phyloP scores from a whole-genome alignment of 2,797 vertebrate genomes.

The Sebastes diaconus region DNA sequence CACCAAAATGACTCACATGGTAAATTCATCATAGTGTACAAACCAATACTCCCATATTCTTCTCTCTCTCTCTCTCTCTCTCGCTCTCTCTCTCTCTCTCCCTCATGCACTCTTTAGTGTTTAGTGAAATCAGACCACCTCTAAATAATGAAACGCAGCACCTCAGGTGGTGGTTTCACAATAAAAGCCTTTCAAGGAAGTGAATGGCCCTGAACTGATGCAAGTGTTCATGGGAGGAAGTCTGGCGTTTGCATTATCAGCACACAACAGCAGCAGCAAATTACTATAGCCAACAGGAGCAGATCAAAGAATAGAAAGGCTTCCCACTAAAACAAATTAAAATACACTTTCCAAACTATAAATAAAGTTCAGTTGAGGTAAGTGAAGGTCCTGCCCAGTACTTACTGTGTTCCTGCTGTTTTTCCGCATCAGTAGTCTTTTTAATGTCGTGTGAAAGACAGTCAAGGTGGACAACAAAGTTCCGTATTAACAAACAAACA shows the following conservation, averaged over 20 bases:
- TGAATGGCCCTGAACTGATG: background rate
- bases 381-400: background rate
- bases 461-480: background rate
- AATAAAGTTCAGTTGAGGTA: background rate
- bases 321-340: background rate
- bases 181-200: constrained; percentile 21
- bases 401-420: background rate
- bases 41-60: background rate
- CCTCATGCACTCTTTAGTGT: background rate
- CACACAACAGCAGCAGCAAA: background rate
- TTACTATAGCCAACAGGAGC: background rate
- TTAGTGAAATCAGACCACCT: background rate
- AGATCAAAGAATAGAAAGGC: background rate
- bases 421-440: rapidly evolving
- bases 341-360: background rate
- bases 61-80: too few species aligned
- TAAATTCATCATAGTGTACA: background rate
- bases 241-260: constrained; percentile 17
- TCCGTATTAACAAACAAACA: background rate
- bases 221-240: constrained; percentile 11
- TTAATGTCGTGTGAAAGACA: background rate
- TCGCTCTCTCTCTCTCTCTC: too few species aligned
- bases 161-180: constrained; percentile 6
- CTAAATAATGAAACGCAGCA: constrained; percentile 5
- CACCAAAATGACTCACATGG: background rate